A percentile compares a stretch with the other conserved stretches of the same genome.
phyloP scores from a whole-genome alignment of 2,113 vertebrate species.

The Aramus guarauna region DNA sequence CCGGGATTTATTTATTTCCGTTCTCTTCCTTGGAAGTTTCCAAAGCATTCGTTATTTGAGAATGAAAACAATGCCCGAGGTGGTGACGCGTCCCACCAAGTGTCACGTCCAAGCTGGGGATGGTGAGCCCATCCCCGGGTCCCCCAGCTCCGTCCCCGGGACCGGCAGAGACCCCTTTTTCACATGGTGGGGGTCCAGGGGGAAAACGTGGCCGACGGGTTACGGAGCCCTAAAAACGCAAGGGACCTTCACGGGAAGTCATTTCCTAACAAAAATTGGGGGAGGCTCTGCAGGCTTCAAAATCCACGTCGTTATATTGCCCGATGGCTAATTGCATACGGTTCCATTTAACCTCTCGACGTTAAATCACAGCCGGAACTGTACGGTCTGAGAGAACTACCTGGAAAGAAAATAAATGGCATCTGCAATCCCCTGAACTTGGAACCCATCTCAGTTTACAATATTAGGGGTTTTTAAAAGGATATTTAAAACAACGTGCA shows the following conservation, averaged over 20 bases:
- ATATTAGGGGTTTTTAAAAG: background rate
- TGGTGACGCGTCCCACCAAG: background rate
- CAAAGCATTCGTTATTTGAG: background rate
- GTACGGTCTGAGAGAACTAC: background rate
- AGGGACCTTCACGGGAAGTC: background rate
- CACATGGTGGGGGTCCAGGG: accelerated
- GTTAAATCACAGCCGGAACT: constrained; percentile 1
- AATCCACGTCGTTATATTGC: background rate
- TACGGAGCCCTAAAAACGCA: accelerated
- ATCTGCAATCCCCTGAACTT: background rate
- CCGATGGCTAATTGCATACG: background rate
- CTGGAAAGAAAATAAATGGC: constrained; percentile 52
- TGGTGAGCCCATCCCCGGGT: background rate
- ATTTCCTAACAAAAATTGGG: accelerated
- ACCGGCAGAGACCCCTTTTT: no score
- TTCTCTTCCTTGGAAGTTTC: background rate
- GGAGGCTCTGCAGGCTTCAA: background rate
- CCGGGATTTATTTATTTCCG: background rate
- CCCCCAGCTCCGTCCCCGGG: background rate
- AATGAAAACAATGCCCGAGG: background rate
- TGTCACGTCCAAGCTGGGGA: accelerated
- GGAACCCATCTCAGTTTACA: constrained; percentile 7
- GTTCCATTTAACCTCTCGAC: background rate
- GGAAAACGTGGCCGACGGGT: accelerated
- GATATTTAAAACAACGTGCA: background rate